These are phyloP conservation scores for Lordiphosa clarofinis DNA, from an alignment of 1,140 invertebrate genomes.

Conservation along the genomic window DNA sequence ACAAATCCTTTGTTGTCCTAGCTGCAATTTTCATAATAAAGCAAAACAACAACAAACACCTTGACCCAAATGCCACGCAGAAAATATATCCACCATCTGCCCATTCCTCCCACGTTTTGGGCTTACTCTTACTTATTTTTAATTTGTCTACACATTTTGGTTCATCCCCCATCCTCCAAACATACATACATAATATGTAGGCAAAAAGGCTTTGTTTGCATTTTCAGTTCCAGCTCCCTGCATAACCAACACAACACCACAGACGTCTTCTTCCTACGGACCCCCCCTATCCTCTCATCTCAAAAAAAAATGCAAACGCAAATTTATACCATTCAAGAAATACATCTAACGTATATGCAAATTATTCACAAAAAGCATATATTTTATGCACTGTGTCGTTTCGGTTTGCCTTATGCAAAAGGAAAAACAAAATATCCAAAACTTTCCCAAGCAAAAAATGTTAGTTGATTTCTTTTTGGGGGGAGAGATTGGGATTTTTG, in stretches of 20 bases:
- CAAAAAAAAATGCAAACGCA: constrained; percentile 69
- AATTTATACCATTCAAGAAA: constrained; percentile 54
- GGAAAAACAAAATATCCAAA: constrained; percentile 4
- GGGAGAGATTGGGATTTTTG: background rate
- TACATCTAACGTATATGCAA: constrained; percentile 60
- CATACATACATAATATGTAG: constrained; percentile 26
- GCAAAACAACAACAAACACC: constrained; percentile 58
- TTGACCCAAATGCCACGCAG: constrained; percentile 71
- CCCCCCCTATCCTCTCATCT: constrained; percentile 4
- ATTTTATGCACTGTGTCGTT: constrained; percentile 77
- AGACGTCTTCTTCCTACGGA: background rate
- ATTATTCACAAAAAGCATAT: constrained; percentile 66
- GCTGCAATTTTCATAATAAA: constrained; percentile 73
- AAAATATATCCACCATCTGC: constrained; percentile 40
- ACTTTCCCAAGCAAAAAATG: constrained; percentile 1
- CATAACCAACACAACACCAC: background rate
- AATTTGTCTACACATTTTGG: constrained; percentile 74
- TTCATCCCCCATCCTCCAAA: background rate
- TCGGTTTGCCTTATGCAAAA: constrained; percentile 44
- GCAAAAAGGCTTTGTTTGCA: constrained; percentile 73
- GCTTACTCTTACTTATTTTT: constrained; percentile 67
- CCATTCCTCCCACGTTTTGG: background rate
- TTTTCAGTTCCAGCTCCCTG: constrained; percentile 31
- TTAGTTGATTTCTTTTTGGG: no score
- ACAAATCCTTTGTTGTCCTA: constrained; percentile 28